Conservation (phyloP, 1,140 invertebrate species). For the Trigoniulus corallinus region DNA sequence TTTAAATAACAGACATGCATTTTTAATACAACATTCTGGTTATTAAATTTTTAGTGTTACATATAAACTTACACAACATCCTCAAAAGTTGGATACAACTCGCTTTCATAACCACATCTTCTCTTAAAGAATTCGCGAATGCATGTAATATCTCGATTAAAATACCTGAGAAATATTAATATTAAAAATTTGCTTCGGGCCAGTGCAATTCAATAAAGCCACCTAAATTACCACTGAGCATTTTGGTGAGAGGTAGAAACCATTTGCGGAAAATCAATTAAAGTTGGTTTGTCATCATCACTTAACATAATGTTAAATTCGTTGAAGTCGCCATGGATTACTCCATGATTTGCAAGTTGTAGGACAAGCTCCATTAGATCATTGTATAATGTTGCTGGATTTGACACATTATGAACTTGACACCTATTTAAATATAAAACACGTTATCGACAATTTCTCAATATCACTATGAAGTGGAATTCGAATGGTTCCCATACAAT, state of each 20-base stretch:
- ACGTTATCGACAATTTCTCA: too few species aligned
- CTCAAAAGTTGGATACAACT: slow-evolving; percentile 63
- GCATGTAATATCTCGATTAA: slow-evolving; percentile 89
- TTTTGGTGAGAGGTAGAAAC: slow-evolving; percentile 83
- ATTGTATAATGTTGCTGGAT: slow-evolving; percentile 71
- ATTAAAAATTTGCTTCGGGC: slow-evolving; percentile 9
- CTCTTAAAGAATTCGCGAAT: slow-evolving; percentile 80
- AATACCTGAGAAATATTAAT: slow-evolving; percentile 44
- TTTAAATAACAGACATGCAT: slow-evolving; percentile 21
- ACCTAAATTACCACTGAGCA: slow-evolving; percentile 56
- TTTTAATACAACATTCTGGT: not conserved
- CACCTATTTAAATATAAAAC: slow-evolving; percentile 35
- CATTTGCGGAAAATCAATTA: slow-evolving; percentile 99
- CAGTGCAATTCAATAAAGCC: slow-evolving; percentile 2
- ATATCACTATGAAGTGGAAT: too few species aligned
- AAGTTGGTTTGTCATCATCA: slow-evolving; percentile 53
- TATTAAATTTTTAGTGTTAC: not conserved
- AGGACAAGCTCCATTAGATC: slow-evolving; percentile 91
- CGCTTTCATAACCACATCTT: slow-evolving; percentile 82
- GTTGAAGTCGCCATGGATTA: slow-evolving; percentile 98
- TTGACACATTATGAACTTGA: slow-evolving; percentile 57
- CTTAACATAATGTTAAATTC: slow-evolving; percentile 95
- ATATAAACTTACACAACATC: slow-evolving; percentile 40
- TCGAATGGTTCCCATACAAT: slow-evolving; percentile 32
- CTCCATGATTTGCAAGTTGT: slow-evolving; percentile 73